Evolutionary conservation across 2,797 vertebrate species (phyloP), one percentile per base, ranked within the genome.

Genomic region (Pitangus sulphuratus): DNA sequence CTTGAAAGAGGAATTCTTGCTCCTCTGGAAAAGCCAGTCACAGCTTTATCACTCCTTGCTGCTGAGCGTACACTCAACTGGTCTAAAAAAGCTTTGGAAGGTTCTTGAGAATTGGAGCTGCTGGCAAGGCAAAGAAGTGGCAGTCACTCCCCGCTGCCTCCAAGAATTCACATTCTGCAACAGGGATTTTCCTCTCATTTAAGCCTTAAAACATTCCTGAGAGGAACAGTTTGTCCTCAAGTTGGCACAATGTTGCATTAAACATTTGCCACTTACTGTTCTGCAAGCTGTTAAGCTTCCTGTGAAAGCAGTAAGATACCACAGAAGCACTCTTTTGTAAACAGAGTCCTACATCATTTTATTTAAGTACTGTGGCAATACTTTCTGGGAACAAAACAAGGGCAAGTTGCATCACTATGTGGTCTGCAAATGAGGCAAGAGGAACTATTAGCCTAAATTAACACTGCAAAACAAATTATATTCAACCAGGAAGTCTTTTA

Each of bases 201-300:
- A 96, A 96, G 93, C 85, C 89, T 91, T 42, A 95, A 98, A 97
- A 96, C 96, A 98, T 94, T 97, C 80, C 89, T 96, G 82, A 84
- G 92, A 92, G 62, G 94, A 97, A 98, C 96, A 97, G 92, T 84
- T 96, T 97, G 95, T 97, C 94, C 96, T 97, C 93, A 90, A 96
- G 81, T 51, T 96, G 94, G 93, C 95, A 96, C 91, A 95, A 82
- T 58, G 62, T 87, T 96, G 84, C 88, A 96, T 95, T 97, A 97
- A 97, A 97, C 65, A 97, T 93, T 97, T 95, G 89, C 90, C 95
- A 96, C 87, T 97, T 95, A 79, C 87, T 95, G 93, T 95, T 96
- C 93, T 90, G 84, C 87, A 93, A 97, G 87, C 92, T 96, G 95
- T 87, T 97, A 95, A 87, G 89, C 93, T 97, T 97, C 94, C 96